Evolutionary conservation across 2,797 vertebrate species (phyloP).

Genomic region (Notolepis coatsorum): DNA sequence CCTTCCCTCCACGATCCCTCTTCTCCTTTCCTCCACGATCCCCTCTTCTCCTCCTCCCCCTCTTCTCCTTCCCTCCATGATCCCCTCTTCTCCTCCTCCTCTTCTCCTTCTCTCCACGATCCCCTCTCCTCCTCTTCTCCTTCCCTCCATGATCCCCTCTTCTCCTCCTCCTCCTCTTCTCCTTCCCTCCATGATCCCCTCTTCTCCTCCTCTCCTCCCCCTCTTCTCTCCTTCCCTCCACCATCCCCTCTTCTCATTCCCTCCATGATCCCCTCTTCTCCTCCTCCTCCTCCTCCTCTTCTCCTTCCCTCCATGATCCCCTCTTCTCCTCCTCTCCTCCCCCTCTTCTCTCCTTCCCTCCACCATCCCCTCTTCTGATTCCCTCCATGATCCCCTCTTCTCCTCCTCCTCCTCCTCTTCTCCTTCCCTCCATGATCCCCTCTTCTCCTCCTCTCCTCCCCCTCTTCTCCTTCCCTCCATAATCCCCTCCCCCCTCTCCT

Average conservation of each 20-base stretch:
- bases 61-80: no score
- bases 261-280: no score
- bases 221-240: constrained; percentile 11
- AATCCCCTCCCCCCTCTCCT: background rate
- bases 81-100: no score
- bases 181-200: background rate
- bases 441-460: background rate
- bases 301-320: background rate
- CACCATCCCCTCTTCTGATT: background rate
- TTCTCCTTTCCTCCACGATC: background rate
- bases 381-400: background rate
- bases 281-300: background rate
- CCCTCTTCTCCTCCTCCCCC: no score
- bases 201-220: background rate
- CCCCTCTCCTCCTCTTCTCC: no score
- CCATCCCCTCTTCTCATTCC: background rate
- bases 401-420: background rate
- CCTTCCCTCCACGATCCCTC: constrained; percentile 3
- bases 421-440: background rate
- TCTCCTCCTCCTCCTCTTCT: background rate
- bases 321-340: no score
- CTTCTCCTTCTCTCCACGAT: no score
- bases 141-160: no score
- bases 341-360: constrained; percentile 1
- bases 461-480: constrained; percentile 12